Evolutionary conservation across 2,113 vertebrate species (phyloP).

Genomic region (Mustela lutreola): DNA sequence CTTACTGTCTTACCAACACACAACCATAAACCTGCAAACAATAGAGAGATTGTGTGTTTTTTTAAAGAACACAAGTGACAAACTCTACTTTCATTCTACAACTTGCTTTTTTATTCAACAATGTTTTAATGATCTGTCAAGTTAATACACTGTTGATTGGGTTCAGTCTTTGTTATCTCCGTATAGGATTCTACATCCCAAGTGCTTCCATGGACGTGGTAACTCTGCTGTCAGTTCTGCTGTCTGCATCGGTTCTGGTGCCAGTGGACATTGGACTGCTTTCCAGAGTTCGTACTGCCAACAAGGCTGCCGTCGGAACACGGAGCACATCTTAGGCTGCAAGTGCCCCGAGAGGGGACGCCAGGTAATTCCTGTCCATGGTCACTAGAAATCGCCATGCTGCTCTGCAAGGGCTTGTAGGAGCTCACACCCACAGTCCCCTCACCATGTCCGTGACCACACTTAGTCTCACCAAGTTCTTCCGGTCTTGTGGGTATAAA

Average conservation of each 20-base stretch:
- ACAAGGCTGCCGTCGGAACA: not conserved
- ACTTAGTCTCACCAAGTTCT: not conserved
- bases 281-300: not conserved
- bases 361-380: rapidly evolving
- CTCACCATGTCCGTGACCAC: too few relatives aligned
- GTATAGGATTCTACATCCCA: not conserved
- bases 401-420: not conserved
- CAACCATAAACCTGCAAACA: not conserved
- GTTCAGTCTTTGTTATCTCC: not conserved
- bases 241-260: not conserved
- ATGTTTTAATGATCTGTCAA: too few relatives aligned
- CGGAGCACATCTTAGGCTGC: rapidly evolving
- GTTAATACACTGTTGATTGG: not conserved
- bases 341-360: not conserved
- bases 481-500: not conserved
- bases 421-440: rapidly evolving
- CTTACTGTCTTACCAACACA: not conserved
- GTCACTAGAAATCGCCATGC: not conserved
- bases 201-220: not conserved
- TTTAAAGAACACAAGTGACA: not conserved
- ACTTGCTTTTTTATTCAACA: not conserved
- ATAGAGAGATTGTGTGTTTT: not conserved
- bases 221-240: not conserved
- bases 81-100: not conserved
- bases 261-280: too few relatives aligned